Conservation (phyloP, 37 sponge, comb jelly and placozoan genomes). For the Agelas oroides region DNA sequence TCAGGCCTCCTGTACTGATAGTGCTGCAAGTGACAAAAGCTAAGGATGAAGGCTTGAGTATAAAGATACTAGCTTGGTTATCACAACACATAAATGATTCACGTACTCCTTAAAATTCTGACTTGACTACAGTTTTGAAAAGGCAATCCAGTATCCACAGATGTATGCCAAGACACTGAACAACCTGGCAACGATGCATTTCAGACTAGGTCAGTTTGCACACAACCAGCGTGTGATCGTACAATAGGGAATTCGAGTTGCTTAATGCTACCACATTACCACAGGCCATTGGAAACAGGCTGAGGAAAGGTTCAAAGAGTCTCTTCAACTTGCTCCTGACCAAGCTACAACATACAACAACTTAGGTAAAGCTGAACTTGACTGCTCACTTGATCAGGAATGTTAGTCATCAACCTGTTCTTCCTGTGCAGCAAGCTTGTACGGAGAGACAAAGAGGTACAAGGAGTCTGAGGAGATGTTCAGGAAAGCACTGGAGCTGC, state of each 20-base stretch:
- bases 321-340: conserved; percentile 60
- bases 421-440: conserved; percentile 72
- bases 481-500: conserved; percentile 73
- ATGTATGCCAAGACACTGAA: conserved; percentile 81
- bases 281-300: conserved; percentile 59
- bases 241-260: neutral
- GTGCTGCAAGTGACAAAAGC: too few species aligned
- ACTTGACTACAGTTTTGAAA: conserved; percentile 63
- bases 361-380: conserved; percentile 49
- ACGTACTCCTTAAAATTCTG: neutral
- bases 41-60: too few species aligned
- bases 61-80: too few species aligned
- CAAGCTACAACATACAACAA: conserved; percentile 84
- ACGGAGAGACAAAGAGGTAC: conserved; percentile 70
- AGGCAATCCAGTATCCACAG: conserved; percentile 58
- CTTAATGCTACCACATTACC: neutral
- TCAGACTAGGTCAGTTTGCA: conserved; percentile 62
- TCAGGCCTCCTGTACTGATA: too few species aligned
- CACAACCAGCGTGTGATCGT: neutral
- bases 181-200: conserved; percentile 87
- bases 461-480: conserved; percentile 84
- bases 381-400: neutral
- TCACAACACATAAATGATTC: neutral
- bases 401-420: too few species aligned
- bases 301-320: conserved; percentile 69